Evolutionary conservation across 1,140 invertebrate genomes (phyloP).

Genomic region (Calliopsis andreniformis): DNA sequence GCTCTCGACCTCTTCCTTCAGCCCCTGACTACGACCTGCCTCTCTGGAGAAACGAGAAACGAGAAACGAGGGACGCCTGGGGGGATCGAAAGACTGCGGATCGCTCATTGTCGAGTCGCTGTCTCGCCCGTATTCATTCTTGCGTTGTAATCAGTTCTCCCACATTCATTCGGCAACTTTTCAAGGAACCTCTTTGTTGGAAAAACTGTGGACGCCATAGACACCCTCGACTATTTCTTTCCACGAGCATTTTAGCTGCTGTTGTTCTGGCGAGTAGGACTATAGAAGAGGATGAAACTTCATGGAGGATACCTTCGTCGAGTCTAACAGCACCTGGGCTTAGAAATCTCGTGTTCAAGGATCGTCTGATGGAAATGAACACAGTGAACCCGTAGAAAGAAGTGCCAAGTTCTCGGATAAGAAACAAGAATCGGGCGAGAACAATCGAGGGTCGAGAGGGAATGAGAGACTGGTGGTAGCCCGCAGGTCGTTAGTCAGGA

Average conservation of each 20-base stretch:
- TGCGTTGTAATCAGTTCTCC: constrained; percentile 22
- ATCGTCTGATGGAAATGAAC: background rate
- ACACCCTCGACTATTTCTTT: background rate
- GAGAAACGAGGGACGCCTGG: constrained; percentile 49
- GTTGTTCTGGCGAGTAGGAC: too few species aligned
- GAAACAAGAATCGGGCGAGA: background rate
- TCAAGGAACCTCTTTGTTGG: background rate
- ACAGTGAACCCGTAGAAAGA: background rate
- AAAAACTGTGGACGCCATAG: constrained; percentile 5
- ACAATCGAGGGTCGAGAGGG: constrained; percentile 32
- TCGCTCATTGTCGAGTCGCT: constrained; percentile 39
- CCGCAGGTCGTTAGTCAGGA: constrained; percentile 46
- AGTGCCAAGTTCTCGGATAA: background rate
- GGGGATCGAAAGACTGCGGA: constrained; percentile 54
- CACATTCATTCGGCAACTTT: constrained; percentile 13
- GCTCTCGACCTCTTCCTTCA: constrained; percentile 27
- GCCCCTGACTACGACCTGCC: constrained; percentile 3
- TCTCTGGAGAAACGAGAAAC: background rate
- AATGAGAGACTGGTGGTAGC: constrained; percentile 4
- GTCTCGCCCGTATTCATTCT: constrained; percentile 30
- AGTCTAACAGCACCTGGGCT: too few species aligned
- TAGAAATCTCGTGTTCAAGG: background rate
- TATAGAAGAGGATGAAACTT: too few species aligned
- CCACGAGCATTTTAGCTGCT: too few species aligned
- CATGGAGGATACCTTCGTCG: too few species aligned